Base-by-base conservation (phyloP, 2,113 vertebrate genomes). In the Myotis lucifugus region DNA sequence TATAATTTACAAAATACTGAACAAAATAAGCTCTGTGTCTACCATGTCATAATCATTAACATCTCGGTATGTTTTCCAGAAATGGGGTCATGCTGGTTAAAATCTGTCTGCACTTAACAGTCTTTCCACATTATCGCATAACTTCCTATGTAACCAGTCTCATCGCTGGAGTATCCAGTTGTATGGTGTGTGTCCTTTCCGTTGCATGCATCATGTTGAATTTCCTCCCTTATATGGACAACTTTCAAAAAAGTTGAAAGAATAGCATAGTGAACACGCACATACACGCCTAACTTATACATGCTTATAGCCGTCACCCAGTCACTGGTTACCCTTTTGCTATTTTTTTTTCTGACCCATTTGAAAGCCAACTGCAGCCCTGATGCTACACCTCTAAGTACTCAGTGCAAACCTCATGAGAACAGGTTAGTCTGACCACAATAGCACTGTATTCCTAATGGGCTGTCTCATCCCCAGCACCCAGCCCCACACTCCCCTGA, bases 1-100 rank as follows among this genome's bases (percentile, higher is more conserved):
- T 89, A 17, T 72, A 66, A 74, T 90, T 95, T 92, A 67, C 70
- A 77, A 89, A 83, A 61, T 42, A 81, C n/a, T 73, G 32, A 82
- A n/a, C 56, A 46, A 84, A 92, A 14, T 29, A 85, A 90, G 50
- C 52, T 46, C 21, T 70, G n/a, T 69, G 17, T 40, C 23, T 74
- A 4, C n/a, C 23, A 21, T 15, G 10, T 42, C 14, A 27, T 74
- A 73, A 56, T 66, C 3, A n/a, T 73, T 25, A 86, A 52, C 12
- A 56, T 69, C 61, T 73, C 40, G 19, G 66, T 72, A 18, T 81
- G 11, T 46, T 50, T 78, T 77, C 73, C 15, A 72, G 52, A 67
- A 84, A 50, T 15, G 0, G 52, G 9, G 29, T 78, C 5, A 21
- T 56, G 52, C 34, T 48, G 25, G 23, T 74, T 72, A 70, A 59